A percentile compares a stretch with the other conserved stretches of the same genome.
These are phyloP conservation scores for Stratiomys singularior DNA, from an alignment of 2,888 invertebrate genomes.

Conservation along the genomic window DNA sequence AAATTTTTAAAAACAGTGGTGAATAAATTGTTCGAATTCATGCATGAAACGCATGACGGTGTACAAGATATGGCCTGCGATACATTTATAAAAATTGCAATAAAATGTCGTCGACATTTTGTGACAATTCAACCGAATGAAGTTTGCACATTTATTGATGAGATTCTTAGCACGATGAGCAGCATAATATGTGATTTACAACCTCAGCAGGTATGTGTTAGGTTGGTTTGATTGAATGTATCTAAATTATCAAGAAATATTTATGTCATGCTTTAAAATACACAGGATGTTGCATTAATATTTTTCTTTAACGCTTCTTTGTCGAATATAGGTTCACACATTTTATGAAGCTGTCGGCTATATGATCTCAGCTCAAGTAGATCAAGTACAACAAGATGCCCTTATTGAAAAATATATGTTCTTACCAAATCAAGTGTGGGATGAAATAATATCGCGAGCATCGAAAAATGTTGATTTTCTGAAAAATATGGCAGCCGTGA, in stretches of 20 bases:
- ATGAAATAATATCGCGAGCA: slow-evolving; percentile 96
- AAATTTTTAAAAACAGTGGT: slow-evolving; percentile 99
- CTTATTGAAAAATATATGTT: slow-evolving; percentile 98
- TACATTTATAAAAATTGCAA: slow-evolving; percentile 99
- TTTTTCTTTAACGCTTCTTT: not conserved
- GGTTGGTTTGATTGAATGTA: not conserved
- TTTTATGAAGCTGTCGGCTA: slow-evolving; percentile 99
- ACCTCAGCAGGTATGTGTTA: slow-evolving; percentile 85
- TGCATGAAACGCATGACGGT: slow-evolving; percentile 99
- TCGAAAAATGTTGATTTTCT: slow-evolving; percentile 96
- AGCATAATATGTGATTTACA: slow-evolving; percentile 99
- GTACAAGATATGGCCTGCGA: slow-evolving; percentile 99
- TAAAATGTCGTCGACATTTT: slow-evolving; percentile 98
- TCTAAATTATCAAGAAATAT: not conserved
- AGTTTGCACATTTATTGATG: slow-evolving; percentile 97
- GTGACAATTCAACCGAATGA: slow-evolving; percentile 96
- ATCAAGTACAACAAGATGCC: slow-evolving; percentile 89
- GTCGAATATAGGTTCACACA: slow-evolving; percentile 80
- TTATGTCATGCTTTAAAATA: not conserved
- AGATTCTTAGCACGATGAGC: slow-evolving; percentile 95
- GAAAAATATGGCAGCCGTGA: slow-evolving; percentile 95
- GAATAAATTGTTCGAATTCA: slow-evolving; percentile 99
- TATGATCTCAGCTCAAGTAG: slow-evolving; percentile 97
- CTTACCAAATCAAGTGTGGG: slow-evolving; percentile 97
- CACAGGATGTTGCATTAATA: not conserved